phyloP scores from a whole-genome alignment of 2,888 invertebrate species.

The Furcula furcula region DNA sequence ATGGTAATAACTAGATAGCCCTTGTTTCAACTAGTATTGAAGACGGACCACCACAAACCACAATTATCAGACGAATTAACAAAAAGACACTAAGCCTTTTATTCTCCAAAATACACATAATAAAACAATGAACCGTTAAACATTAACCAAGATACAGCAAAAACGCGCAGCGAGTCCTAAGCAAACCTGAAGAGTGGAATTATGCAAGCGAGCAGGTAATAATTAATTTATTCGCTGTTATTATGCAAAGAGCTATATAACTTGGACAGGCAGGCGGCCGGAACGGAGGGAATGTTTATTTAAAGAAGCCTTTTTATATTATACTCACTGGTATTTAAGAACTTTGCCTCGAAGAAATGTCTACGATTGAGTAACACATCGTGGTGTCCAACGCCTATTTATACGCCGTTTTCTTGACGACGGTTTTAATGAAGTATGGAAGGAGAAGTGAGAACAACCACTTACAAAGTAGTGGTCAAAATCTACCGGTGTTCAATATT shows the following conservation, averaged over 20 bases:
- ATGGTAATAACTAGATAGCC: too few species aligned
- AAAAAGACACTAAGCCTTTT: background rate
- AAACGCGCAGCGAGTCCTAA: slow-evolving; percentile 34
- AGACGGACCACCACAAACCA: too few species aligned
- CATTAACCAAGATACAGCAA: slow-evolving; percentile 6
- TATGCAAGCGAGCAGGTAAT: slow-evolving; percentile 50
- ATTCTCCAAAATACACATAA: background rate
- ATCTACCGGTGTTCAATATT: too few species aligned
- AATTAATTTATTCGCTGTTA: slow-evolving; percentile 56
- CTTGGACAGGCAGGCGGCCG: slow-evolving; percentile 23
- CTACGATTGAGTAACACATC: too few species aligned
- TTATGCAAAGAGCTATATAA: slow-evolving; percentile 43
- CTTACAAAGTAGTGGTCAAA: too few species aligned
- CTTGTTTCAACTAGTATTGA: too few species aligned
- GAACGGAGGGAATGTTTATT: slow-evolving; percentile 39
- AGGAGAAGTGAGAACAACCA: too few species aligned
- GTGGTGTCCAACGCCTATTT: too few species aligned
- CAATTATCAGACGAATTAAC: too few species aligned
- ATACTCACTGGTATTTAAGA: background rate
- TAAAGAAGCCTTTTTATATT: slow-evolving; percentile 29
- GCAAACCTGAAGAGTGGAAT: slow-evolving; percentile 42
- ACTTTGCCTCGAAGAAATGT: too few species aligned
- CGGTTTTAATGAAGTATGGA: too few species aligned
- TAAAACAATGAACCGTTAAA: background rate
- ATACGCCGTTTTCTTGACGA: too few species aligned